These are phyloP conservation scores for Peromyscus polionotus DNA, from an alignment of 2,113 vertebrate species.

Conservation along the genomic window DNA sequence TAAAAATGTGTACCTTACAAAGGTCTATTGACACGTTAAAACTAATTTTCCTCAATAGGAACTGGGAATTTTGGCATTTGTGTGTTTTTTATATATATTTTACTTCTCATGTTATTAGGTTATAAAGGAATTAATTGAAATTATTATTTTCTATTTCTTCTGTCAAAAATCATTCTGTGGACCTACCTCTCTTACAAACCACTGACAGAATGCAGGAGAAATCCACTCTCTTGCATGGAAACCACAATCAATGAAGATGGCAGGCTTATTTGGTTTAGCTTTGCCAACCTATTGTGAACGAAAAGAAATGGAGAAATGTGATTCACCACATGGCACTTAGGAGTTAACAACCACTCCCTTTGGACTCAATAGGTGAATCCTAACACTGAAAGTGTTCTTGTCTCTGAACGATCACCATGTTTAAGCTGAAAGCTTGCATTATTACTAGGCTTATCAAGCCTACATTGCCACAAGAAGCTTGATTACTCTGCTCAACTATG, in stretches of 20 bases:
- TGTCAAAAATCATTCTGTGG: background rate
- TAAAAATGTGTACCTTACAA: constrained; percentile 16
- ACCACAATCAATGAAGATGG: constrained; percentile 96
- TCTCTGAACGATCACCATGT: constrained; percentile 12
- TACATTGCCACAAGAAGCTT: constrained; percentile 74
- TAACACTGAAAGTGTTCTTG: constrained; percentile 22
- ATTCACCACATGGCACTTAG: background rate
- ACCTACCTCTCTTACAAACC: constrained; percentile 97
- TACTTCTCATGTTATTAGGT: constrained; percentile 38
- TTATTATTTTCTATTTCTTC: background rate
- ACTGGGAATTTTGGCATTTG: background rate
- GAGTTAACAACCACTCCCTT: background rate
- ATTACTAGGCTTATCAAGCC: constrained; percentile 78
- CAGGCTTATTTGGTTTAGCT: constrained; percentile 88
- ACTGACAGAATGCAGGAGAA: constrained; percentile 97
- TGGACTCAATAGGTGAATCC: constrained; percentile 55
- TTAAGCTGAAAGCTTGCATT: constrained; percentile 57
- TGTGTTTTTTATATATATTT: background rate
- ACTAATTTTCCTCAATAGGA: background rate
- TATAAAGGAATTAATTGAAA: constrained; percentile 41
- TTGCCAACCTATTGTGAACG: constrained; percentile 91
- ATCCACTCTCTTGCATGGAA: constrained; percentile 99
- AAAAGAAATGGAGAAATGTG: background rate
- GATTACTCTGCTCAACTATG: constrained; percentile 73
- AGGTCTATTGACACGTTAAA: background rate